These are phyloP conservation scores for Drosophila obscura DNA, from an alignment of 1,140 invertebrate species.

Conservation along the genomic window DNA sequence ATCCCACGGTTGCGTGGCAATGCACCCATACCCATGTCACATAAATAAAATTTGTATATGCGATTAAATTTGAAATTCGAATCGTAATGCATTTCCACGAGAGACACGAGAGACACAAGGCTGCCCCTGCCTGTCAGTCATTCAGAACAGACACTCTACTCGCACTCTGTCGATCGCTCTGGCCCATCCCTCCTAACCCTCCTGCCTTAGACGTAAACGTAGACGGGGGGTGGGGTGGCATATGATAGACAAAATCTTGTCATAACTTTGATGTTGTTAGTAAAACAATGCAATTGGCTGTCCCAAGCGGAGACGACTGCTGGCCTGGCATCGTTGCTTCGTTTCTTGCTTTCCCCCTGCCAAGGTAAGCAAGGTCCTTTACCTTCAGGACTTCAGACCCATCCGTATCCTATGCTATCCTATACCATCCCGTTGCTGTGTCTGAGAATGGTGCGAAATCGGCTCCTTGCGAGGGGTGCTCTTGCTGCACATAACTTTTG, in stretches of 20 bases:
- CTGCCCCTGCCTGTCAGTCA: slow-evolving; percentile 56
- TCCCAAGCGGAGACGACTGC: slow-evolving; percentile 11
- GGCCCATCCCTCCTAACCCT: slow-evolving; percentile 46
- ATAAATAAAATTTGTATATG: slow-evolving; percentile 83
- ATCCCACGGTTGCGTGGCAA: slow-evolving; percentile 63
- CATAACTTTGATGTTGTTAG: slow-evolving; percentile 83
- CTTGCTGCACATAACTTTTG: slow-evolving; percentile 27
- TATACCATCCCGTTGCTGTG: slow-evolving; percentile 5
- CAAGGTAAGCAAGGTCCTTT: slow-evolving; percentile 47
- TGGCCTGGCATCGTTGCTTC: slow-evolving; percentile 8
- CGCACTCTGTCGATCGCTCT: slow-evolving; percentile 32
- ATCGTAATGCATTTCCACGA: slow-evolving; percentile 70
- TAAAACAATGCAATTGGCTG: slow-evolving; percentile 76
- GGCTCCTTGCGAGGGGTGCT: slow-evolving; percentile 44
- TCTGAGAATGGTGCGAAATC: slow-evolving; percentile 70
- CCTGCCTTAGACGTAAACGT: slow-evolving; percentile 24
- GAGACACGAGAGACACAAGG: slow-evolving; percentile 28
- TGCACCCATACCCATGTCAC: slow-evolving; percentile 72
- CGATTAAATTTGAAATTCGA: slow-evolving; percentile 82
- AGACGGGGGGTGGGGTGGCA: slow-evolving; percentile 10
- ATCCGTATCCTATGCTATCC: slow-evolving; percentile 12
- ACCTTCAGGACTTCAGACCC: background rate
- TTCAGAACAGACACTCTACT: slow-evolving; percentile 6
- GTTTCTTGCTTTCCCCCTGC: slow-evolving; percentile 30
- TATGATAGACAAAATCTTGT: slow-evolving; percentile 83